These are phyloP conservation scores for Hirtodrosophila confusa DNA, from an alignment of 2,888 invertebrate genomes.

Conservation along the genomic window DNA sequence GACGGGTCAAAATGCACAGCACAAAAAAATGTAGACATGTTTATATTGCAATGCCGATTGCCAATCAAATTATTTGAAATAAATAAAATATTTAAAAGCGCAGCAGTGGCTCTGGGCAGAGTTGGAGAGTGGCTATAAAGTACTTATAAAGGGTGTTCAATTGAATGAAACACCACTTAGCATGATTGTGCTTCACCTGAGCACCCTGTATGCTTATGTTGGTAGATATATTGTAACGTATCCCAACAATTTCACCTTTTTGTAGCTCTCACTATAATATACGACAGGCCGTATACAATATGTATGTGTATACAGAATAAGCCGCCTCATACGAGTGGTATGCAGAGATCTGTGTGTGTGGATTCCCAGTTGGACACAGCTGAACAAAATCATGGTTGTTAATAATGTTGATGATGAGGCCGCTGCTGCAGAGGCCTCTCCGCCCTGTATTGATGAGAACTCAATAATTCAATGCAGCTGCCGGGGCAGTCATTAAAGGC, in stretches of 20 bases:
- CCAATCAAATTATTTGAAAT: constrained; percentile 74
- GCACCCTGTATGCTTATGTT: constrained; percentile 38
- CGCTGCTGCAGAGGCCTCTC: constrained; percentile 16
- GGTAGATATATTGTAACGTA: constrained; percentile 13
- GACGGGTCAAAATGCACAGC: neutral
- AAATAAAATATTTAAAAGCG: constrained; percentile 67
- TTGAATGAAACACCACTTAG: constrained; percentile 3
- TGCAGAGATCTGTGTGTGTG: constrained; percentile 6
- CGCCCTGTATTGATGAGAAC: constrained; percentile 45
- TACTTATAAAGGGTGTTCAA: constrained; percentile 16
- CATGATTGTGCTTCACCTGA: neutral
- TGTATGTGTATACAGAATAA: neutral
- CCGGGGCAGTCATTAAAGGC: constrained; percentile 50
- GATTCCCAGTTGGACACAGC: constrained; percentile 44
- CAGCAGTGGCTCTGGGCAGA: constrained; percentile 39
- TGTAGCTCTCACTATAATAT: constrained; percentile 51
- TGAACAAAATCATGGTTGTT: constrained; percentile 57
- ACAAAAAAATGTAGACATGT: neutral
- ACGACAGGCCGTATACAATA: constrained; percentile 38
- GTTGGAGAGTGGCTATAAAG: neutral
- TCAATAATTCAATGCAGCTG: constrained; percentile 65
- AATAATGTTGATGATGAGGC: constrained; percentile 53
- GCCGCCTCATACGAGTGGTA: too few relatives aligned
- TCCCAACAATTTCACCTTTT: constrained; percentile 43
- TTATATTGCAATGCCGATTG: constrained; percentile 48